Evolutionary conservation across 2,888 invertebrate species (phyloP).

Genomic region (Amphipoea lucens): DNA sequence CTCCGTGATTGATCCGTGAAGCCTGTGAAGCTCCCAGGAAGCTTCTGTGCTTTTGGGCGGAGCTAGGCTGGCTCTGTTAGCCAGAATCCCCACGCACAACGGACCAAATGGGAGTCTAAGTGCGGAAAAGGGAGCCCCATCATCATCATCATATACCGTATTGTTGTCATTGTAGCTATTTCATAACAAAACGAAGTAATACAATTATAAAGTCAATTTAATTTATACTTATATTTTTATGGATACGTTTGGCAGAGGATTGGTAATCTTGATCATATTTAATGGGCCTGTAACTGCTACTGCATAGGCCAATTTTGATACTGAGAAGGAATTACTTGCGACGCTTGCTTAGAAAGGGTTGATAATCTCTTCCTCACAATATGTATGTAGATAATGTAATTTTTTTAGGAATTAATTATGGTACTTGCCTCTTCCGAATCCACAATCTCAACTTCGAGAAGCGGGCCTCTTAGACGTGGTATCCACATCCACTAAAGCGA

Average conservation of each 20-base stretch:
- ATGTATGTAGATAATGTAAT: neutral
- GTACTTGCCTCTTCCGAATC: neutral
- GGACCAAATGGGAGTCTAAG: too few species aligned
- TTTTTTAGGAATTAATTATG: too few species aligned
- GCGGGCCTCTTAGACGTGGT: neutral
- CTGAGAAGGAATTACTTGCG: neutral
- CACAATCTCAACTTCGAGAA: neutral
- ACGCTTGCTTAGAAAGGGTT: neutral
- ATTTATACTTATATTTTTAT: neutral
- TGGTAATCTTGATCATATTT: neutral
- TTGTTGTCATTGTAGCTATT: neutral
- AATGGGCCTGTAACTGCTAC: neutral
- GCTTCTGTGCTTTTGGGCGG: too few species aligned
- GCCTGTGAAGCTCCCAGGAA: too few species aligned
- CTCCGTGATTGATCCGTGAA: too few species aligned
- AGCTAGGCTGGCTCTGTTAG: too few species aligned
- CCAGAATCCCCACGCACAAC: too few species aligned
- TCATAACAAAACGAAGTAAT: slow-evolving; percentile 3
- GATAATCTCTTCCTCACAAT: neutral
- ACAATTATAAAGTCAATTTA: neutral
- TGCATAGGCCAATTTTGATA: neutral
- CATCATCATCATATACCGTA: neutral
- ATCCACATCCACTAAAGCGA: neutral
- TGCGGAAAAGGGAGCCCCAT: too few species aligned
- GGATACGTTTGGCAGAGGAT: neutral